Conservation (phyloP, 2,888 invertebrate genomes). For the Coenonympha glycerion region DNA sequence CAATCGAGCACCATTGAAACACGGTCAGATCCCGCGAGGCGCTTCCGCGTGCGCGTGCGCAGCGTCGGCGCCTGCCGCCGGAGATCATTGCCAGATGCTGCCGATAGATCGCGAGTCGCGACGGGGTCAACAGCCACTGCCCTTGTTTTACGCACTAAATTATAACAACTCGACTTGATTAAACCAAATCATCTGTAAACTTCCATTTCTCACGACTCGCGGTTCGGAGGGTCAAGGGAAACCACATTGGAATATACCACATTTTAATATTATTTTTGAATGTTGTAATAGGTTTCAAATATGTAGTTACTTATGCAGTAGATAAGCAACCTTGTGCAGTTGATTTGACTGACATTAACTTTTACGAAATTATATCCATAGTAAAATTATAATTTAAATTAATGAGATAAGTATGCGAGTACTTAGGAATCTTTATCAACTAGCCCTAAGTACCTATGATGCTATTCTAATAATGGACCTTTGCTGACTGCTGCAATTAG, state of each 20-base stretch:
- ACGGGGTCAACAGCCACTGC: slow-evolving; percentile 74
- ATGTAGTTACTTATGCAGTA: neutral
- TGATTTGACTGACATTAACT: neutral
- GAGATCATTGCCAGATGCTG: slow-evolving; percentile 73
- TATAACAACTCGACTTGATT: slow-evolving; percentile 45
- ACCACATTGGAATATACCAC: no score
- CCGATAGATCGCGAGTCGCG: slow-evolving; percentile 66
- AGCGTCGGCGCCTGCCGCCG: slow-evolving; percentile 45
- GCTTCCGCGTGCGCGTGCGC: slow-evolving; percentile 55
- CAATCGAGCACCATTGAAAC: slow-evolving; percentile 50
- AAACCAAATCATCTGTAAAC: slow-evolving; percentile 39
- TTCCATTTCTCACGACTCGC: slow-evolving; percentile 33
- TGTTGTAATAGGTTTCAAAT: slow-evolving; percentile 7
- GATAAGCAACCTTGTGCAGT: slow-evolving; percentile 1
- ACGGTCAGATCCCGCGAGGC: slow-evolving; percentile 61
- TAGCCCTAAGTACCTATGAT: no score
- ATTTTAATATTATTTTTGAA: slow-evolving; percentile 33
- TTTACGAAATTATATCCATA: neutral
- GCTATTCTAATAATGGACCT: no score
- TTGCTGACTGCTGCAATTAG: no score
- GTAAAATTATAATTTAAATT: no score
- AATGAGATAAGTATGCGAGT: no score
- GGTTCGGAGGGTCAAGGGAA: slow-evolving; percentile 58
- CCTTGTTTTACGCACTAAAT: slow-evolving; percentile 71
- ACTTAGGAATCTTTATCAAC: no score